Evolutionary conservation across 2,888 invertebrate genomes (phyloP).

Genomic region (Mongoloraphidia duomilia): DNA sequence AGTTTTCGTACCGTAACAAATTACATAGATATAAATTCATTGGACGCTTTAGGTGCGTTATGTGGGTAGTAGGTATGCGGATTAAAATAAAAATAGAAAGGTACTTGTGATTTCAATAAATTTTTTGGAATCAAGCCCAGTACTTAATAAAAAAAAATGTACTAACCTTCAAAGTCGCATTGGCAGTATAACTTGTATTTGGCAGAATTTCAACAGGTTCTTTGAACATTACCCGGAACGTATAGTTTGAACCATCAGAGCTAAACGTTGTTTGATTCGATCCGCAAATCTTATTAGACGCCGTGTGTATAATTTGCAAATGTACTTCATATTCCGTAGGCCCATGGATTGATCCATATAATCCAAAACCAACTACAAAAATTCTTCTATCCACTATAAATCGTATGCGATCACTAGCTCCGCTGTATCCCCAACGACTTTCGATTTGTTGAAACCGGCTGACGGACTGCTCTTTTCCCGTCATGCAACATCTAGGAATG

Average conservation of each 20-base stretch:
- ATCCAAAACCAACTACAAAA: conserved; percentile 70
- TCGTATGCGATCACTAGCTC: conserved; percentile 66
- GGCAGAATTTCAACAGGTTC: conserved; percentile 70
- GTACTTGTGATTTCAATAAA: background rate
- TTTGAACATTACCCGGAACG: conserved; percentile 69
- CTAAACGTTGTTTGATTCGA: conserved; percentile 62
- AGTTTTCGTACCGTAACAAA: too few relatives aligned
- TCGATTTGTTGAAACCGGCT: conserved; percentile 61
- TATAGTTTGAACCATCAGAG: conserved; percentile 64
- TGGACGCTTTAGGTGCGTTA: too few relatives aligned
- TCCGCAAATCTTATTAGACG: conserved; percentile 57
- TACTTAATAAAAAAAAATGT: background rate
- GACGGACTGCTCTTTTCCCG: conserved; percentile 62
- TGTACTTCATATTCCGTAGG: conserved; percentile 63
- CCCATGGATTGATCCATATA: conserved; percentile 71
- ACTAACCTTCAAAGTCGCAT: conserved; percentile 58
- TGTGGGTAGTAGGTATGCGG: too few relatives aligned
- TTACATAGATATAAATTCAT: too few relatives aligned
- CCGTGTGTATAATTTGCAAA: conserved; percentile 62
- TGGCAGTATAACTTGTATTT: conserved; percentile 66
- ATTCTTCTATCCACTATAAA: conserved; percentile 69
- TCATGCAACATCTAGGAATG: conserved; percentile 59
- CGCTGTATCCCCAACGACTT: conserved; percentile 63
- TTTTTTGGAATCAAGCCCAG: background rate
- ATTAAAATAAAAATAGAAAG: too few relatives aligned